phyloP scores from a whole-genome alignment of 35 echinoderm and acorn worm genomes.

The Apostichopus californicus region DNA sequence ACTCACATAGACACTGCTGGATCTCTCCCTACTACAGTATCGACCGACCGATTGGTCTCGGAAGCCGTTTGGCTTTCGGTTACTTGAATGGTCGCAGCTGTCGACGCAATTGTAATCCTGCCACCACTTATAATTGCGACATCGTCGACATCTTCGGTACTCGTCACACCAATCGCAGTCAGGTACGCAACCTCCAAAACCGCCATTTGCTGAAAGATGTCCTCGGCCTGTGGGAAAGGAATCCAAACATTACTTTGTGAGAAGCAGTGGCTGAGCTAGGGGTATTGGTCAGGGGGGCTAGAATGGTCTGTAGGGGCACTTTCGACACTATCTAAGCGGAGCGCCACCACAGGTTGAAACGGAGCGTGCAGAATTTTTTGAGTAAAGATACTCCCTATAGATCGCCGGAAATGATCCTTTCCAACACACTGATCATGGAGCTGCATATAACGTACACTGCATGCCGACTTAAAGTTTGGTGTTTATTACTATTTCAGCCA shows the following conservation, averaged over 20 bases:
- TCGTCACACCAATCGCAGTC: slow-evolving; percentile 63
- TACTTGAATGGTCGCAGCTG: slow-evolving; percentile 37
- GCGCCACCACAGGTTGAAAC: no score
- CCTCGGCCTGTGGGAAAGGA: slow-evolving; percentile 66
- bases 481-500: no score
- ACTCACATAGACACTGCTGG: slow-evolving; percentile 20
- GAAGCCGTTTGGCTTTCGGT: background rate
- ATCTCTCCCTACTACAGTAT: slow-evolving; percentile 62
- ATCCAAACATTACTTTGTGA: background rate
- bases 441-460: no score
- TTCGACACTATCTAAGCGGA: no score
- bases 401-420: no score
- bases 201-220: slow-evolving; percentile 59
- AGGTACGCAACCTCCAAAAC: slow-evolving; percentile 71
- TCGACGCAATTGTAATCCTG: slow-evolving; percentile 78
- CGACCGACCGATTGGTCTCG: slow-evolving; percentile 42
- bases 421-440: no score
- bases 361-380: no score
- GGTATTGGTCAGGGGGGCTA: no score
- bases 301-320: no score
- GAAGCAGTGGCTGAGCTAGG: no score
- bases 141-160: slow-evolving; percentile 68
- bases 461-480: no score
- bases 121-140: slow-evolving; percentile 63
- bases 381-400: no score